Evolutionary conservation across 1,140 invertebrate species (phyloP).

Genomic region (Anoplophora glabripennis): DNA sequence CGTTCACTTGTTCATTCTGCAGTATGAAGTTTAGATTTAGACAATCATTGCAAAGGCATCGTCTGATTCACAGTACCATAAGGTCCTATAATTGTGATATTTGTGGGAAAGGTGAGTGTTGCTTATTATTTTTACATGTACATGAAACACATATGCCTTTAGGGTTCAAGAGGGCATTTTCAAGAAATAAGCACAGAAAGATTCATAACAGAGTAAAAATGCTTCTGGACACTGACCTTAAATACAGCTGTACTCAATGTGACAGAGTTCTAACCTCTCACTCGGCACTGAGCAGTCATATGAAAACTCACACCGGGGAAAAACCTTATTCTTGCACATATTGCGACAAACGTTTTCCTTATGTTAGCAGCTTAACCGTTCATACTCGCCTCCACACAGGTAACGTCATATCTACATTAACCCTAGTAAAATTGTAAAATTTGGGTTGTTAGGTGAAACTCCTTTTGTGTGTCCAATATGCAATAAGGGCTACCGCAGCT

Average conservation of each 20-base stretch:
- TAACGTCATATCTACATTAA: neutral
- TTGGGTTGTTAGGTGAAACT: conserved; percentile 8
- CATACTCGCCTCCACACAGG: conserved; percentile 10
- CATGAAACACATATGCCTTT: neutral
- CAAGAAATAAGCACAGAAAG: neutral
- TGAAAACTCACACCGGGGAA: conserved; percentile 12
- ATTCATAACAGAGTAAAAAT: too few species aligned
- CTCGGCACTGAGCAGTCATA: conserved; percentile 1
- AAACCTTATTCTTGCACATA: conserved; percentile 1
- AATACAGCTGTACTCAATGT: conserved; percentile 5
- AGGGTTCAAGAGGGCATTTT: neutral
- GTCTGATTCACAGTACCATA: neutral
- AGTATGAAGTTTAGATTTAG: too few species aligned
- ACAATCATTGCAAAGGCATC: too few species aligned
- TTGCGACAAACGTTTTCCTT: conserved; percentile 8
- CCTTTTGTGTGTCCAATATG: conserved; percentile 5
- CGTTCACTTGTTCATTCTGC: too few species aligned
- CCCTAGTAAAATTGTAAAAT: neutral
- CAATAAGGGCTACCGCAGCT: conserved; percentile 13
- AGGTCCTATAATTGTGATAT: neutral
- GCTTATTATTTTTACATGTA: neutral
- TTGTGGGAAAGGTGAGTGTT: neutral
- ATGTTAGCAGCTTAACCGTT: conserved; percentile 7
- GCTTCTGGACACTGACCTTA: neutral
- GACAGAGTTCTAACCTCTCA: conserved; percentile 10